phyloP scores from a whole-genome alignment of 2,888 invertebrate genomes.

The Diarsia dahlii region DNA sequence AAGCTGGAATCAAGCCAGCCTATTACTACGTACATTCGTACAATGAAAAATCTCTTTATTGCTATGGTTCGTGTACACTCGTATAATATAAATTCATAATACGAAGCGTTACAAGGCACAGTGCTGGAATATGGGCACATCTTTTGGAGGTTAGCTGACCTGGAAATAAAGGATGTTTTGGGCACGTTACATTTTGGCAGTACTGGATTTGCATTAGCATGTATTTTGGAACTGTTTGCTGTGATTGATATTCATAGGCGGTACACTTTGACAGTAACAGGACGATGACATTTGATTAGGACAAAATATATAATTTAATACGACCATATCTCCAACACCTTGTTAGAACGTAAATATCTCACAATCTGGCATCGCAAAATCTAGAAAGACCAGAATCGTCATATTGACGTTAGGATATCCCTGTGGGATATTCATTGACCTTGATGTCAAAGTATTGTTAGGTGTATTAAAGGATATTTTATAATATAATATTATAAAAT shows the following conservation, averaged over 20 bases:
- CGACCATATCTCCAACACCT: neutral
- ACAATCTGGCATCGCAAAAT: too few species aligned
- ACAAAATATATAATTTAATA: neutral
- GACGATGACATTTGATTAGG: neutral
- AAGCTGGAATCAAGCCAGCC: conserved; percentile 78
- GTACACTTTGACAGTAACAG: neutral
- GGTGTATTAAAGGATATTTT: too few species aligned
- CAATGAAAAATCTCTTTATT: conserved; percentile 76
- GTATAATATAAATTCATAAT: conserved; percentile 72
- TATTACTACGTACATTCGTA: conserved; percentile 75
- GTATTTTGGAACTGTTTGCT: neutral
- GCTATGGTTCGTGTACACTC: conserved; percentile 61
- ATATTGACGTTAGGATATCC: too few species aligned
- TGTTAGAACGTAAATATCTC: neutral
- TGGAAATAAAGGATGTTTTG: conserved; percentile 21
- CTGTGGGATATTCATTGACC: too few species aligned
- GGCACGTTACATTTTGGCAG: conserved; percentile 1
- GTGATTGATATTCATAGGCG: too few species aligned
- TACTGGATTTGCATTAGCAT: neutral
- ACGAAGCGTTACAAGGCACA: conserved; percentile 37
- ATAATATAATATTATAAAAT: too few species aligned
- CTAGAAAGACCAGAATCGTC: too few species aligned
- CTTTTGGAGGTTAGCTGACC: conserved; percentile 45
- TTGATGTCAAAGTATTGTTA: too few species aligned
- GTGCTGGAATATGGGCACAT: conserved; percentile 48